Conservation (phyloP, 2,113 vertebrate species). For the Daubentonia madagascariensis region DNA sequence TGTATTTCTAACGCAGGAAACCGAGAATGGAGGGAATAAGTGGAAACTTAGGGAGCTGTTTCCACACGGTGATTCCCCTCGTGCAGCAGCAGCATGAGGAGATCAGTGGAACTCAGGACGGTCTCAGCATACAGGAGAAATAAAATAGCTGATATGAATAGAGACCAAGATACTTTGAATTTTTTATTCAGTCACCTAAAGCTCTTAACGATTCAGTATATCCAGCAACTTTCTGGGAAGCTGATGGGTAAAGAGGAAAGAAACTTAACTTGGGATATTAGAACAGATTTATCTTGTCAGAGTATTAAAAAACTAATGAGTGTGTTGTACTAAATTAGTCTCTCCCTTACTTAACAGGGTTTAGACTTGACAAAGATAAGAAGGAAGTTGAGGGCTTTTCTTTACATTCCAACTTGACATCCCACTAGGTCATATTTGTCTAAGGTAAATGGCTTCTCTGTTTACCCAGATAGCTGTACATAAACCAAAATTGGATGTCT, state of each 20-base stretch:
- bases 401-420: background rate
- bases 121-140: background rate
- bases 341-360: background rate
- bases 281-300: background rate
- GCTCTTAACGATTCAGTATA: background rate
- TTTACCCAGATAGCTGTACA: background rate
- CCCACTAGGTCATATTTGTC: background rate
- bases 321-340: background rate
- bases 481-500: background rate
- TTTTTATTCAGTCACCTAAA: background rate
- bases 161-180: background rate
- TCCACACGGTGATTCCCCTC: background rate
- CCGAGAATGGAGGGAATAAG: background rate
- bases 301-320: background rate
- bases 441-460: background rate
- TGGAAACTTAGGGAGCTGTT: background rate
- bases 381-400: background rate
- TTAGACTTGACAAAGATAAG: background rate
- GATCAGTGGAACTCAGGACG: background rate
- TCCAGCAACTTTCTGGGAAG: background rate
- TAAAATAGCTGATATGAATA: background rate
- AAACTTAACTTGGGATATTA: background rate
- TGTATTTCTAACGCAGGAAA: background rate
- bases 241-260: background rate
- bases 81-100: accelerated